Evolutionary conservation across 2,888 invertebrate species (phyloP), one percentile per base, ranked within the genome.

Genomic region (Drosophila pegasa): DNA sequence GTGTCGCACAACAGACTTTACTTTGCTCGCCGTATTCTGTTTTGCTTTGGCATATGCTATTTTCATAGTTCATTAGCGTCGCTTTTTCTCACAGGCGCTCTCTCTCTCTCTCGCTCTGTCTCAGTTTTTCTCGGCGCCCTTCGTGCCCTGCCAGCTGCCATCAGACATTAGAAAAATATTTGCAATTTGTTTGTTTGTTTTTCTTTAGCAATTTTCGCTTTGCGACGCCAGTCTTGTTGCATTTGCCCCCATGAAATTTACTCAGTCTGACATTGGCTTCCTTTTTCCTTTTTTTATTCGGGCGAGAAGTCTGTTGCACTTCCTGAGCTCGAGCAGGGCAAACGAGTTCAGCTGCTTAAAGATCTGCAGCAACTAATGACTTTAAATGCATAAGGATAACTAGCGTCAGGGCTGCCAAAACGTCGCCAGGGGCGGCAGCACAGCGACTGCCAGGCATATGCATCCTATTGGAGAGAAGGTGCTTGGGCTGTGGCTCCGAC

Each of bases 381-480:
- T 89, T 89, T 87, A 85, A 87, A 74, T 82, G 86, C 65, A 69
- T 62, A 79, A 73, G 87, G 85, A 85, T 88, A 85, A 88, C 85
- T 81, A 76, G 73, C 65, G 50, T 41, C 45, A 64, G 40, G 61
- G 68, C 66, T 77, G 69, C 57, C 31, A 59, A 61, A 75, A 67
- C 25, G 63, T 43, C 76, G 35, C 29, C n/a, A 57, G 47, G 40
- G 45, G 63, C 14, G 27, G 58, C 29, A 58, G 51, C 57, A 63
- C 64, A 71, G 65, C 64, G 51, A 20, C 60, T 69, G 65, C 55
- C 64, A 52, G 71, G 54, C 87, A 77, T 69, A 84, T 84, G 78
- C 70, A 50, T 31, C 4, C 20, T 22, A 29, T 18, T 18, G 10
- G 9, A 9, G 33, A 9, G 14, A 41, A 56, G 66, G 65, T 55